Conservation (phyloP, 2,888 invertebrate species). For the Drosophila leonis region DNA sequence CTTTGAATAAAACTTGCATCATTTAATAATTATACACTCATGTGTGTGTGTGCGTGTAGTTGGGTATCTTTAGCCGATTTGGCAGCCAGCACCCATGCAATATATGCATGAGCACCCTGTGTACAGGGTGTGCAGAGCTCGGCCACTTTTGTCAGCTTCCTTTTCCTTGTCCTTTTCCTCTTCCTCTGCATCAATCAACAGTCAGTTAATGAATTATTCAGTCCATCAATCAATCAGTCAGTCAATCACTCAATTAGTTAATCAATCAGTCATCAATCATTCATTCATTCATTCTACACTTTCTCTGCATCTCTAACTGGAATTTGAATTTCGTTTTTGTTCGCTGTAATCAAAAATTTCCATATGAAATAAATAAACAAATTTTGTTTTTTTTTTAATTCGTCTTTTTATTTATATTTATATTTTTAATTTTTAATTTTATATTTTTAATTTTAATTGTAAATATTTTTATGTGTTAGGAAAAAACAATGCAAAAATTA, state of each 20-base stretch:
- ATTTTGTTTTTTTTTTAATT: constrained; percentile 38
- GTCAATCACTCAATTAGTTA: no score
- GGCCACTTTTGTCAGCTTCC: no score
- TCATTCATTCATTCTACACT: no score
- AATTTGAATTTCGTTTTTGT: neutral
- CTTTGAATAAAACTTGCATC: constrained; percentile 51
- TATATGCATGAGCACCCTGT: neutral
- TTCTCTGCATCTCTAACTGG: no score
- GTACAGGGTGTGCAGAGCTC: neutral
- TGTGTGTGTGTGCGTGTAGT: neutral
- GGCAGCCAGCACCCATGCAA: neutral
- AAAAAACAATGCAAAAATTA: constrained; percentile 76
- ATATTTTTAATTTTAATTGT: constrained; percentile 49
- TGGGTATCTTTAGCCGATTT: neutral
- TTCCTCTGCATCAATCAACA: no score
- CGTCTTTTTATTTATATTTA: constrained; percentile 67
- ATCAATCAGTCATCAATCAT: no score
- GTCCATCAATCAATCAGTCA: no score
- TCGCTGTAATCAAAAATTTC: neutral
- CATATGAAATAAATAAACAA: neutral
- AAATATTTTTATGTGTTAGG: constrained; percentile 69
- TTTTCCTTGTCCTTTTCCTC: no score
- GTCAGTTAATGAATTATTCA: no score
- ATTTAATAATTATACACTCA: constrained; percentile 58
- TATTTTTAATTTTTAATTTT: constrained; percentile 43